Percentiles rank a stretch among this genome's conserved stretches.
Conservation (phyloP, 92 coral and sea anemone species). For the Zoanthus sansibaricus region DNA sequence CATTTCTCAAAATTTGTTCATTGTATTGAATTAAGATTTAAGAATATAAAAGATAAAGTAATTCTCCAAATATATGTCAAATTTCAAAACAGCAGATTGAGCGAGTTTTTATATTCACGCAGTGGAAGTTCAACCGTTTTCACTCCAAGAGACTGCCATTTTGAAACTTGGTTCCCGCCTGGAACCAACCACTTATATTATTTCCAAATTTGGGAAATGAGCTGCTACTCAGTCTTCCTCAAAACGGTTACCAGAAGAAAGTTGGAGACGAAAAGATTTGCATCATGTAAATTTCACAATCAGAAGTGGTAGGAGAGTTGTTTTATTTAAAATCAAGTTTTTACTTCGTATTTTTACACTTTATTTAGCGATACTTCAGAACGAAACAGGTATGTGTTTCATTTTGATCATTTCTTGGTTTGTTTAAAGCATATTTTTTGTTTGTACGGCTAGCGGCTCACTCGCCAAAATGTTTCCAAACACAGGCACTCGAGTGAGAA, state of each 20-base stretch:
- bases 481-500: background rate
- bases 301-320: background rate
- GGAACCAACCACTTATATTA: background rate
- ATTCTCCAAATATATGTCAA: background rate
- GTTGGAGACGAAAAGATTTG: constrained; percentile 1
- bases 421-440: constrained; percentile 3
- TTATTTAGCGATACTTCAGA: background rate
- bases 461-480: background rate
- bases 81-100: background rate
- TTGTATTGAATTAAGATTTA: background rate
- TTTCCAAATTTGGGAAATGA: constrained; percentile 20
- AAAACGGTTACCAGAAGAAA: constrained; percentile 8
- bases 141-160: constrained; percentile 3
- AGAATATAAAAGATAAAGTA: background rate
- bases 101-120: background rate
- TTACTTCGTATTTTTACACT: background rate
- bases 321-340: background rate
- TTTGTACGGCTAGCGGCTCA: constrained; percentile 11
- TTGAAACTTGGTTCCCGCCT: constrained; percentile 13
- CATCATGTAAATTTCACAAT: constrained; percentile 5
- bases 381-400: constrained; percentile 7
- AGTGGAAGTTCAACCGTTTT: constrained; percentile 9
- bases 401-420: constrained; percentile 1
- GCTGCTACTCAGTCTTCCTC: constrained; percentile 23
- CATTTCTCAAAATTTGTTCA: background rate